A percentile compares a stretch with the other conserved stretches of the same genome.
phyloP scores from a whole-genome alignment of 2,888 invertebrate genomes.

The Lottia gigantea region DNA sequence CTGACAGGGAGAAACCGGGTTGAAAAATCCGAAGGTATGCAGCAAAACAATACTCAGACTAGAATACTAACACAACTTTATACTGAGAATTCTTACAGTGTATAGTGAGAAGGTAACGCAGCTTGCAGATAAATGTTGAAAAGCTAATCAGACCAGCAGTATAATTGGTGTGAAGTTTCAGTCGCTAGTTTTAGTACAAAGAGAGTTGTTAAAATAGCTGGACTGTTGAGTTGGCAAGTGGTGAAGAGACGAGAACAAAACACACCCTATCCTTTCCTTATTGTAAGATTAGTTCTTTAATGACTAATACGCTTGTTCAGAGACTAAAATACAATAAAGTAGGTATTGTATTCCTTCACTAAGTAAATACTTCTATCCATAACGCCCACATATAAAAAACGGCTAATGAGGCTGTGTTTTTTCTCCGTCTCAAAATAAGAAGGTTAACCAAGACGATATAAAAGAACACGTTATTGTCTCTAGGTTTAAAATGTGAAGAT shows the following conservation, averaged over 20 bases:
- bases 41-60: too few species aligned
- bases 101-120: not conserved
- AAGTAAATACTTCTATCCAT: not conserved
- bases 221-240: too few species aligned
- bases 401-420: not conserved
- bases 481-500: too few species aligned
- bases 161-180: not conserved
- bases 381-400: not conserved
- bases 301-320: slow-evolving; percentile 9
- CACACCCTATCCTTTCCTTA: not conserved
- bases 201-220: not conserved
- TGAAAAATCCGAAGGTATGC: too few species aligned
- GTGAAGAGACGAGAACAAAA: not conserved
- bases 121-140: not conserved
- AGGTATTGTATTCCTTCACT: slow-evolving; percentile 3
- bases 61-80: too few species aligned
- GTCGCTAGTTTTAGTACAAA: slow-evolving; percentile 1
- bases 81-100: not conserved
- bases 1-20: too few species aligned
- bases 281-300: not conserved
- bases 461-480: too few species aligned
- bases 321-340: not conserved
- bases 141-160: not conserved
- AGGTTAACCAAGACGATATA: too few species aligned
- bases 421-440: too few species aligned